phyloP scores from a whole-genome alignment of 2,888 invertebrate species.

The Tipula confusa region DNA sequence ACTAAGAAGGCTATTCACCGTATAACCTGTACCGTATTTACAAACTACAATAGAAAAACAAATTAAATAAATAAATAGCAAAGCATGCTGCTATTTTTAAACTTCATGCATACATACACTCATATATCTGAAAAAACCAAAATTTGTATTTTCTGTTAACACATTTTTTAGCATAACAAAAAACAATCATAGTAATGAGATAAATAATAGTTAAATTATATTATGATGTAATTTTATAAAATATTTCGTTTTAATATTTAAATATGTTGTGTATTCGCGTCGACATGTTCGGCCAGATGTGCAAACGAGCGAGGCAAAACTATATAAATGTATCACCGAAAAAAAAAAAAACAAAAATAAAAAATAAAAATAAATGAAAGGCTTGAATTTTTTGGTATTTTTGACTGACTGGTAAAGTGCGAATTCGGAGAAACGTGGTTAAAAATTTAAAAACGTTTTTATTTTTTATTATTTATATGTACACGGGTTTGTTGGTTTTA shows the following conservation, averaged over 20 bases:
- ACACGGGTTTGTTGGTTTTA: too few species aligned
- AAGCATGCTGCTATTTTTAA: not conserved
- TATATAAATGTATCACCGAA: not conserved
- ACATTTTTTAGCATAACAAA: not conserved
- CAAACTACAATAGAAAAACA: too few species aligned
- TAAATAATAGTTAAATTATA: not conserved
- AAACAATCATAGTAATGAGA: not conserved
- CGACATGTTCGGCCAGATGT: too few species aligned
- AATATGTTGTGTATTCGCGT: not conserved
- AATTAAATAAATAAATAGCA: not conserved
- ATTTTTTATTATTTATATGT: not conserved
- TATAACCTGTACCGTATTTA: not conserved
- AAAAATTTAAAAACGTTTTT: not conserved
- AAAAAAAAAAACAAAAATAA: not conserved
- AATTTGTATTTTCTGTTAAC: not conserved
- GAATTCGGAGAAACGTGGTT: not conserved
- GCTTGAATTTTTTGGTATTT: not conserved
- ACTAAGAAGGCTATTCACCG: not conserved
- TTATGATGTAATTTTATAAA: not conserved
- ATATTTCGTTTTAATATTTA: not conserved
- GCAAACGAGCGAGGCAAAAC: not conserved
- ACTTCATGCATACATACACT: too few species aligned
- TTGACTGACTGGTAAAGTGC: not conserved
- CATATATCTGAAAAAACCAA: not conserved
- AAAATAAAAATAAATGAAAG: not conserved